Evolutionary conservation across 30 jellyfish, hydroid and myxozoan genomes (phyloP), one percentile per base, ranked within the genome.

Genomic region (Rhopilema esculentum): DNA sequence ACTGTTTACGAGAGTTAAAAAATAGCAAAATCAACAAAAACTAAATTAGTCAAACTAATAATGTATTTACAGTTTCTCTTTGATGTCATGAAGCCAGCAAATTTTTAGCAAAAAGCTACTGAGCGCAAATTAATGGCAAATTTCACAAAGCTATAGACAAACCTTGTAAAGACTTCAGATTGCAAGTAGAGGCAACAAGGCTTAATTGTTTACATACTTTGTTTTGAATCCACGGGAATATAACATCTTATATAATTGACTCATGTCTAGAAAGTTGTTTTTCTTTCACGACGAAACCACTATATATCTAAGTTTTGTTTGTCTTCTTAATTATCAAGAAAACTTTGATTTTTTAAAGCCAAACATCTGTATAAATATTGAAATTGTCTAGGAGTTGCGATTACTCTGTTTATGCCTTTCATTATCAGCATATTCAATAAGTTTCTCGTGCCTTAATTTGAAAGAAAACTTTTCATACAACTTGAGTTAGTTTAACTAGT

Each of bases 401-500:
- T 12, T 40, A 2, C 9, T 12, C 12, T 40, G n/a, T n/a, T n/a
- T n/a, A n/a, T n/a, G n/a, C n/a, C n/a, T n/a, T n/a, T n/a, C n/a
- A n/a, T n/a, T n/a, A n/a, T n/a, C n/a, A n/a, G n/a, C n/a, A n/a
- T n/a, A n/a, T n/a, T n/a, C n/a, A n/a, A n/a, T n/a, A n/a, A n/a
- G n/a, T n/a, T n/a, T n/a, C n/a, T n/a, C n/a, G n/a, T n/a, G n/a
- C n/a, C n/a, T n/a, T n/a, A n/a, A n/a, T n/a, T n/a, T n/a, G n/a
- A n/a, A n/a, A n/a, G n/a, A n/a, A n/a, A n/a, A n/a, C n/a, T n/a
- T n/a, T n/a, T 78, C 27, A 27, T 50, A 28, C 50, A 26, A 71
- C 72, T 49, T 87, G 71, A 1, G 96, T 79, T 22, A 88, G 68
- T 77, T 79, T 84, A 2, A 88, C 91, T 8, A 88, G 90, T 71